Conservation (phyloP, 1,140 invertebrate species). For the Radopholus similis region DNA sequence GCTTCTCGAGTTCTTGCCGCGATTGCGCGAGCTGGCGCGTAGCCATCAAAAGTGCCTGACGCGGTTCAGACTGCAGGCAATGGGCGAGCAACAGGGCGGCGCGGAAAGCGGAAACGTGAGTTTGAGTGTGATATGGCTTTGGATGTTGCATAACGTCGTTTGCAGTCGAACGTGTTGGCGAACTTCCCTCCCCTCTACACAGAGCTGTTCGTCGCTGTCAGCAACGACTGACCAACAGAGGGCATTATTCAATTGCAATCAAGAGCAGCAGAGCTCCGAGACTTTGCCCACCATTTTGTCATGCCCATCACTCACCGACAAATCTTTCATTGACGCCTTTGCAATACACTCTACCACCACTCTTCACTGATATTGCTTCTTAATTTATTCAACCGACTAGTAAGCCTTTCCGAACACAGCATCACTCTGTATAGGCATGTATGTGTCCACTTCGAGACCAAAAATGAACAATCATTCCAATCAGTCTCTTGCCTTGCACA, state of each 20-base stretch:
- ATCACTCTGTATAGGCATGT: too few species aligned
- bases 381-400: not conserved
- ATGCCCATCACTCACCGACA: not conserved
- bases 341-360: not conserved
- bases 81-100: not conserved
- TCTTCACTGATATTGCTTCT: not conserved
- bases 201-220: slow-evolving; percentile 16
- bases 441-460: too few species aligned
- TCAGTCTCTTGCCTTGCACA: too few species aligned
- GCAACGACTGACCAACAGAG: not conserved
- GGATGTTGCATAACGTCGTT: not conserved
- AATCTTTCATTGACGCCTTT: not conserved
- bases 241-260: not conserved
- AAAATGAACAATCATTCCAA: too few species aligned
- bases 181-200: slow-evolving; percentile 23
- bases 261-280: too few species aligned
- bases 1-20: slow-evolving; percentile 16
- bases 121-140: not conserved
- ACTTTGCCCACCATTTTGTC: not conserved
- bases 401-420: too few species aligned
- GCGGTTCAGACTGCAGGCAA: slow-evolving; percentile 2
- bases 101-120: not conserved
- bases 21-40: not conserved
- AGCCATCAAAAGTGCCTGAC: slow-evolving; percentile 12
- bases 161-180: not conserved